phyloP scores from a whole-genome alignment of 2,797 vertebrate species.

The Rhabdomys pumilio region DNA sequence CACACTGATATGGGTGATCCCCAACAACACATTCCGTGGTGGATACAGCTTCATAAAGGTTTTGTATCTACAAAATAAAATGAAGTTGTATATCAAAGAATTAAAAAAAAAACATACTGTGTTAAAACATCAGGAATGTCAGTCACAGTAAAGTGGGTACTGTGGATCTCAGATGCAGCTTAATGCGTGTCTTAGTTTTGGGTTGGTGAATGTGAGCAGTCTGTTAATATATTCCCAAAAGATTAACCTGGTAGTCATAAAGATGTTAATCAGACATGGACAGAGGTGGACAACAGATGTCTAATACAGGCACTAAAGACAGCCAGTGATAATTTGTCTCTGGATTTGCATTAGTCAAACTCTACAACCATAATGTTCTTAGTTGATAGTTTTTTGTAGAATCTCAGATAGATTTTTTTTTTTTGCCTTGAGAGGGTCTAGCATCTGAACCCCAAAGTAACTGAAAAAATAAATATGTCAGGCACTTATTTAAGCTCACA shows the following conservation, averaged over 20 bases:
- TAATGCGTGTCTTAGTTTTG: not conserved
- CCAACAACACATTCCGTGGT: not conserved
- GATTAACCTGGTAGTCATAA: not conserved
- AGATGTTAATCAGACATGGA: not conserved
- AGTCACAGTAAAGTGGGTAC: not conserved
- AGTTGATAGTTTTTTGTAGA: not conserved
- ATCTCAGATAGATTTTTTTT: not conserved
- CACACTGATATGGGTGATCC: not conserved
- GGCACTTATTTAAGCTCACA: not conserved
- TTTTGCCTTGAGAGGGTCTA: conserved; percentile 18
- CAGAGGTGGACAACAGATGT: too few species aligned
- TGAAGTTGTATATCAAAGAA: not conserved
- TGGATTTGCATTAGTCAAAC: not conserved
- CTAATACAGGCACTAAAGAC: not conserved
- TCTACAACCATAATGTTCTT: not conserved
- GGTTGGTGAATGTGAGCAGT: not conserved
- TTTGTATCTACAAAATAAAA: not conserved
- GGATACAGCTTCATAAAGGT: not conserved
- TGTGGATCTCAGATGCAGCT: not conserved
- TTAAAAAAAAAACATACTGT: not conserved
- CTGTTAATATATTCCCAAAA: not conserved
- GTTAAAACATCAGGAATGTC: not conserved
- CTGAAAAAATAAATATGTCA: not conserved
- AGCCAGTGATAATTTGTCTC: not conserved
- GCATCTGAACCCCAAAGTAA: not conserved